Conservation (phyloP, 2,113 vertebrate species). For the Periophthalmodon schlosseri region DNA sequence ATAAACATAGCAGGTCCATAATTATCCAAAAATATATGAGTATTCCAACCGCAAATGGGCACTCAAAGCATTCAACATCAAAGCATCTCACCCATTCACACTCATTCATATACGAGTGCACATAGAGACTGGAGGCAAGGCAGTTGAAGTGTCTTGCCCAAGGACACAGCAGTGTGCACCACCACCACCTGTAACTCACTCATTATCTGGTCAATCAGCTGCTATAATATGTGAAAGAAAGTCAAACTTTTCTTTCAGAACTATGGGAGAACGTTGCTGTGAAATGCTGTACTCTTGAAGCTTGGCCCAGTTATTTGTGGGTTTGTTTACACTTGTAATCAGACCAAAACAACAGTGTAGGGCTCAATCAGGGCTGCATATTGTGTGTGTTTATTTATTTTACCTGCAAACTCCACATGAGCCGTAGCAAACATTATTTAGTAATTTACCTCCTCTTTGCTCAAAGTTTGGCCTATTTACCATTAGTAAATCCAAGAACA, state of each 20-base stretch:
- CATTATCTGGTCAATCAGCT: too few species aligned
- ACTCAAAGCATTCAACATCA: too few species aligned
- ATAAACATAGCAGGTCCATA: too few species aligned
- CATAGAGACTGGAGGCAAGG: too few species aligned
- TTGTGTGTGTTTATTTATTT: constrained; percentile 7
- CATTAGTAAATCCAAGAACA: neutral
- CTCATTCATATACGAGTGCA: too few species aligned
- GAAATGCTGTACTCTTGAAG: constrained; percentile 1
- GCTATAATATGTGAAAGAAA: neutral
- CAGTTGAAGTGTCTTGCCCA: too few species aligned
- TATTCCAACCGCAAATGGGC: too few species aligned
- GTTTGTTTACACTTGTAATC: neutral
- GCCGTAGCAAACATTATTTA: neutral
- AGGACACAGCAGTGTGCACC: too few species aligned
- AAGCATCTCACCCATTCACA: too few species aligned
- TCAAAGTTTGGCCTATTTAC: neutral
- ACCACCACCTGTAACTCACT: too few species aligned
- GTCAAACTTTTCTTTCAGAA: constrained; percentile 5
- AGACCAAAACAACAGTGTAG: neutral
- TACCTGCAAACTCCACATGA: neutral
- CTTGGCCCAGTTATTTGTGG: constrained; percentile 14
- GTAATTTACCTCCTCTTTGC: neutral
- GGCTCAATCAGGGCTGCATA: constrained; percentile 5
- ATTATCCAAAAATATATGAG: too few species aligned
- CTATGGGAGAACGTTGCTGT: constrained; percentile 1